Percentiles rank a stretch among this genome's conserved stretches.
phyloP scores from a whole-genome alignment of 1,140 invertebrate species.

The Anastrepha obliqua region DNA sequence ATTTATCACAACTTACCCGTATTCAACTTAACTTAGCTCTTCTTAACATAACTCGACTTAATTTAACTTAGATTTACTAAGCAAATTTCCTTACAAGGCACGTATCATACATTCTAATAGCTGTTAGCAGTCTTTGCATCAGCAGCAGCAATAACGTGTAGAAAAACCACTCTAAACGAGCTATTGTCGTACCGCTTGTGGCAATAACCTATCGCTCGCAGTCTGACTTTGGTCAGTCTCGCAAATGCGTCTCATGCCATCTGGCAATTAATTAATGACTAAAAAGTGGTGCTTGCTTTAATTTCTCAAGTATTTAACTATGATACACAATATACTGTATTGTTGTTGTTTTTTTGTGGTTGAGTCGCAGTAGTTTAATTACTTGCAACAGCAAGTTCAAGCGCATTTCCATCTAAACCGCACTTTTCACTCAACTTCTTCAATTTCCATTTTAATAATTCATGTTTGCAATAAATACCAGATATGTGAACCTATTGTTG shows the following conservation, averaged over 20 bases:
- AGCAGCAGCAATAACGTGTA: too few relatives aligned
- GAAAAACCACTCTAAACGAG: too few relatives aligned
- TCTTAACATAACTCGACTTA: too few relatives aligned
- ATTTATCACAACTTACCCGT: too few relatives aligned
- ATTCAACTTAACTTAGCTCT: too few relatives aligned
- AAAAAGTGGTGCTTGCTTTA: slow-evolving; percentile 7
- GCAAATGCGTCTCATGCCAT: slow-evolving; percentile 38
- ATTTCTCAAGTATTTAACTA: slow-evolving; percentile 15
- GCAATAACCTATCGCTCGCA: not conserved
- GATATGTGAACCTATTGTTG: not conserved
- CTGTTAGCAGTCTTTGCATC: too few relatives aligned
- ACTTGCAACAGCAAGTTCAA: not conserved
- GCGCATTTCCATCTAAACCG: not conserved
- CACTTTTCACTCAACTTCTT: not conserved
- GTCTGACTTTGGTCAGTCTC: not conserved
- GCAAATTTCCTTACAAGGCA: too few relatives aligned
- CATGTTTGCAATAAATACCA: not conserved
- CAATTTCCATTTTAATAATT: slow-evolving; percentile 13
- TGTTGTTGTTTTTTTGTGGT: not conserved
- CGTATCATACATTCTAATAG: too few relatives aligned
- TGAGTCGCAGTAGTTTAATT: not conserved
- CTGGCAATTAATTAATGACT: slow-evolving; percentile 27
- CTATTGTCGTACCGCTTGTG: not conserved
- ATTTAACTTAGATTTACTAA: too few relatives aligned
- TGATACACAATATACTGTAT: not conserved